Base-by-base conservation (phyloP, 2,113 vertebrate genomes). In the Myxocyprinus asiaticus region DNA sequence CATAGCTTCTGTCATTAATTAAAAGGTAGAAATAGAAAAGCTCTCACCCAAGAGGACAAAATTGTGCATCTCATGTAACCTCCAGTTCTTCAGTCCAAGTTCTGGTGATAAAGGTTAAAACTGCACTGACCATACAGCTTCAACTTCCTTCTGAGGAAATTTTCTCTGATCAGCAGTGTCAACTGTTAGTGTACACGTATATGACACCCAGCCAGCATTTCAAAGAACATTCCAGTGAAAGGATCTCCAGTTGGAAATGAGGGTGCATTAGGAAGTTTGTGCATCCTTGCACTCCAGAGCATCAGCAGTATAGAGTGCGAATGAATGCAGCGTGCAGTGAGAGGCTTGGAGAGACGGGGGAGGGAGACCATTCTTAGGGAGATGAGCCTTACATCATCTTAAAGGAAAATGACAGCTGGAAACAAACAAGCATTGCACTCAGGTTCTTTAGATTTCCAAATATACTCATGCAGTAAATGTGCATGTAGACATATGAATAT, bases 361-460 rank as follows among this genome's bases (percentile, higher is more conserved):
- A 80, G 79, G 70, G 12, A 82, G 90, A 89, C 90, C 83, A 90
- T 90, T 94, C 93, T 93, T 91, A 88, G 91, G 92, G 93, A 95
- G 91, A 92, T 83, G 90, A 91, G 93, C 93, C 95, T 96, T 96
- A 95, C 95, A 96, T 98, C 95, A 97, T 96, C 95, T 96, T 96
- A 96, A 96, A 97, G 96, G 93, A 95, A 94, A 94, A 96, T 86
- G 87, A 91, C 91, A 93, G 90, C 90, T 88, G 83, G 85, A 88
- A 79, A 79, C 53, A 65, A 53, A 76, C 64, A 79, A 61, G 51
- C 63, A 8, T 65, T 42, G 10, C 50, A 71, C 58, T 72, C 59
- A 59, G 48, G 15, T 67, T 55, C 69, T 58, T 11, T 11, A 58
- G 4, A n/a, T 17, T 33, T 5, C 14, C 43, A 22, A 22, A 12